Evolutionary conservation across 2,797 vertebrate genomes (phyloP), one percentile per base, ranked within the genome.

Genomic region (Diplodus sargus): DNA sequence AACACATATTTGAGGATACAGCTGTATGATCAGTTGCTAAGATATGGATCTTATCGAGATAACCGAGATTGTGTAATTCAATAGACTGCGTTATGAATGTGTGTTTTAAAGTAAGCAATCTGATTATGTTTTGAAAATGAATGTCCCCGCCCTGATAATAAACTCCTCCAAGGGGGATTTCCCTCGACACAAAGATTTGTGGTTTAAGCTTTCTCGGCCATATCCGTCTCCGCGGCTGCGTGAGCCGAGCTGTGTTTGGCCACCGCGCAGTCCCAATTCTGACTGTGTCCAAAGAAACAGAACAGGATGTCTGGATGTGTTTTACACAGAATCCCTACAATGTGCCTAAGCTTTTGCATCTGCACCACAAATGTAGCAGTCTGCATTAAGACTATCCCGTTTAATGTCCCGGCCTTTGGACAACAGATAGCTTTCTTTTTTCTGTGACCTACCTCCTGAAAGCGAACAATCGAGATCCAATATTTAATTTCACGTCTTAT

Each of bases 251-350:
- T 72, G 79, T 60, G 66, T 78, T 79, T 72, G 84, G 81, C 87
- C 75, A 74, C 71, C 56, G 15, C 70, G 20, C 68, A 79, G 64
- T 83, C 79, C 59, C 39, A 25, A 25, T 47, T 80, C 60, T 84
- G 81, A 88, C 54, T 39, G 17, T 86, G 79, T 85, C 74, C 83
- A 63, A 79, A 74, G 74, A 87, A 76, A 87, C 82, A 61, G 74
- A 79, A 63, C 89, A 90, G 89, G 88, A 89, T 87, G 89, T 90
- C 85, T 90, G 90, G 83, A 81, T 90, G 83, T 87, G 79, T 91
- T 93, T 92, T 80, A 84, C 78, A 72, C 70, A 83, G 73, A 79
- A 78, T 84, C 72, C 68, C 48, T 66, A 56, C 61, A 57, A 28
- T 79, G 83, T 69, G 49, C 54, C 59, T 82, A 59, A 49, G 60